Percentiles rank a stretch among this genome's conserved stretches.
Evolutionary conservation across 2,797 vertebrate species (phyloP).

Genomic region (Epinephelus malabaricus): DNA sequence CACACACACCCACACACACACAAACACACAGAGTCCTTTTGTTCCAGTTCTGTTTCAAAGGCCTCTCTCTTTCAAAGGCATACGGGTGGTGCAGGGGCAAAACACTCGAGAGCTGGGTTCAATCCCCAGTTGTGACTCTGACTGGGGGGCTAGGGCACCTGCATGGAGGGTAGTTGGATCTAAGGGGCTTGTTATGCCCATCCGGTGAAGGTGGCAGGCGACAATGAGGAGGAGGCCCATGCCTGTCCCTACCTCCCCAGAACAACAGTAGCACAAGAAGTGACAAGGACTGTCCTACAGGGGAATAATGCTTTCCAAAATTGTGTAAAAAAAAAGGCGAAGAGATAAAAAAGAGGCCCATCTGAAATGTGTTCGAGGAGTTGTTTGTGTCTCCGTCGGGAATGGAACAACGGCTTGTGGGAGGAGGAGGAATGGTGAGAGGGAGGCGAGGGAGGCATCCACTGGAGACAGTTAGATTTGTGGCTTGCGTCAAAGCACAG

Average conservation of each 20-base stretch:
- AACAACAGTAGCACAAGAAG: slow-evolving; percentile 31
- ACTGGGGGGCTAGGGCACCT: slow-evolving; percentile 34
- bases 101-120: slow-evolving; percentile 38
- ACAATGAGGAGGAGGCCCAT: slow-evolving; percentile 13
- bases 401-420: slow-evolving; percentile 52
- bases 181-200: slow-evolving; percentile 37
- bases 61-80: slow-evolving; percentile 67
- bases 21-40: slow-evolving; percentile 75
- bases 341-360: slow-evolving; percentile 10
- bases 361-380: slow-evolving; percentile 51
- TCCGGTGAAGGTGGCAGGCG: slow-evolving; percentile 26
- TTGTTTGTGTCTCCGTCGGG: slow-evolving; percentile 52
- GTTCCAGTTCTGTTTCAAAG: slow-evolving; percentile 74
- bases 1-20: too few relatives aligned
- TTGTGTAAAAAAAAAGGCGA: not conserved
- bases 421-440: slow-evolving; percentile 50
- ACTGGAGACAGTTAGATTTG: slow-evolving; percentile 69
- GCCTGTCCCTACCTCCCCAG: slow-evolving; percentile 9
- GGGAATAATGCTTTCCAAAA: slow-evolving; percentile 34
- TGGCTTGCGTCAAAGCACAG: slow-evolving; percentile 60
- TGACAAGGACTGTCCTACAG: slow-evolving; percentile 11
- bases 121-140: slow-evolving; percentile 29
- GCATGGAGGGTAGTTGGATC: slow-evolving; percentile 14
- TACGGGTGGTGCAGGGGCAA: slow-evolving; percentile 39
- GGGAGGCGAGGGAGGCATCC: slow-evolving; percentile 62